These are phyloP conservation scores for Lerema accius DNA, from an alignment of 1,140 invertebrate genomes.

Conservation along the genomic window DNA sequence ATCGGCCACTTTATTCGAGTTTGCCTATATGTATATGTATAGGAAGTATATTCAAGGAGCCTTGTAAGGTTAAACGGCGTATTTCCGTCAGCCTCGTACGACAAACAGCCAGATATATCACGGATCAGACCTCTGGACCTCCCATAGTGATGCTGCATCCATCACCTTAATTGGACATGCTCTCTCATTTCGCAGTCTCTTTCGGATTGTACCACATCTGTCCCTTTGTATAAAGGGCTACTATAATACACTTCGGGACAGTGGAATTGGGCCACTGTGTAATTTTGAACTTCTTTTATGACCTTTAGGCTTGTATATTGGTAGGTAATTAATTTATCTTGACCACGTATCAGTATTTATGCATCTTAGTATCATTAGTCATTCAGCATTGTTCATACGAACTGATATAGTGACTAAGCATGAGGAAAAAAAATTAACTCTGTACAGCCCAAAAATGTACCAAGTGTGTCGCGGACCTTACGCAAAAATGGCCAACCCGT, in stretches of 20 bases:
- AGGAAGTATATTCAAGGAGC: background rate
- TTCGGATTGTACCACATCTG: conserved; percentile 1
- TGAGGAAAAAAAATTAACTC: too few relatives aligned
- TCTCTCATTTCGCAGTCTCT: conserved; percentile 21
- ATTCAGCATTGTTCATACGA: too few relatives aligned
- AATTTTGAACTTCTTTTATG: too few relatives aligned
- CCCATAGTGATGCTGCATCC: conserved; percentile 21
- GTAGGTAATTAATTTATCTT: too few relatives aligned
- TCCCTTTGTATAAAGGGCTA: background rate
- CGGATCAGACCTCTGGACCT: conserved; percentile 19
- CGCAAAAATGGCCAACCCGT: background rate
- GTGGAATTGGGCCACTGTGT: too few relatives aligned
- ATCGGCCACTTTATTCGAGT: too few relatives aligned
- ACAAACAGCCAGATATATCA: conserved; percentile 23
- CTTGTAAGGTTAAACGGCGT: conserved; percentile 11
- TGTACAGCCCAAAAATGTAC: background rate
- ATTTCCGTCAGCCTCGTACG: background rate
- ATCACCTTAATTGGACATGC: conserved; percentile 31
- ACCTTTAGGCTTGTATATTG: too few relatives aligned
- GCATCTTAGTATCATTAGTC: too few relatives aligned
- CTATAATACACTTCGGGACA: too few relatives aligned
- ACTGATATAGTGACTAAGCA: too few relatives aligned
- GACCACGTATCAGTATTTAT: too few relatives aligned
- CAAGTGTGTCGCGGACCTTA: background rate
- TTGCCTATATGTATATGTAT: too few relatives aligned